These are phyloP conservation scores for Megaptera novaeangliae DNA, from an alignment of 2,113 vertebrate genomes.

Conservation along the genomic window DNA sequence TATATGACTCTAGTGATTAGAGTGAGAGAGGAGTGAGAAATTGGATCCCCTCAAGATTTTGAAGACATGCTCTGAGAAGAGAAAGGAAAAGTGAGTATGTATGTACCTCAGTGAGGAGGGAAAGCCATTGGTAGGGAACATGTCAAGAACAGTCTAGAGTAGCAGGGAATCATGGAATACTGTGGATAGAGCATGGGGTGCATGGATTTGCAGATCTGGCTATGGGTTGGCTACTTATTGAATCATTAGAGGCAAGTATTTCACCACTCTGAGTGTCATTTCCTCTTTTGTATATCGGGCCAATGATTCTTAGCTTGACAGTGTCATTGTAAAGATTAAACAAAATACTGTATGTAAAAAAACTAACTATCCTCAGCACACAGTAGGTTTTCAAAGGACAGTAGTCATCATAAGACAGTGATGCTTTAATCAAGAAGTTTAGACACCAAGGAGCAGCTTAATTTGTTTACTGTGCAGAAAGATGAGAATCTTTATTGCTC, in stretches of 20 bases:
- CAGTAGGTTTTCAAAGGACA: conserved; percentile 26
- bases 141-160: neutral
- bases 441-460: neutral
- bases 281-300: neutral
- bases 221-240: neutral
- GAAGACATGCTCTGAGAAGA: neutral
- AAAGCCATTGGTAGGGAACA: neutral
- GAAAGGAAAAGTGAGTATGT: neutral
- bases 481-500: conserved; percentile 40
- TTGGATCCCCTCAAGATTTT: neutral
- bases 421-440: conserved; percentile 8
- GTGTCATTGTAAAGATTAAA: neutral
- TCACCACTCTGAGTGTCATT: neutral
- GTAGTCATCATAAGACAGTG: neutral
- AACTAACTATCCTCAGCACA: neutral
- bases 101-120: neutral
- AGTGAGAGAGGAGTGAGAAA: neutral
- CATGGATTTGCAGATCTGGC: accelerated
- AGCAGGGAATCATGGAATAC: neutral
- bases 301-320: neutral
- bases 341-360: neutral
- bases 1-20: neutral
- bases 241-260: neutral
- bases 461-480: conserved; percentile 60
- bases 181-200: accelerated